Percentiles rank a stretch among this genome's conserved stretches.
phyloP scores from a whole-genome alignment of 2,888 invertebrate genomes.

The Sthenelais limicola region DNA sequence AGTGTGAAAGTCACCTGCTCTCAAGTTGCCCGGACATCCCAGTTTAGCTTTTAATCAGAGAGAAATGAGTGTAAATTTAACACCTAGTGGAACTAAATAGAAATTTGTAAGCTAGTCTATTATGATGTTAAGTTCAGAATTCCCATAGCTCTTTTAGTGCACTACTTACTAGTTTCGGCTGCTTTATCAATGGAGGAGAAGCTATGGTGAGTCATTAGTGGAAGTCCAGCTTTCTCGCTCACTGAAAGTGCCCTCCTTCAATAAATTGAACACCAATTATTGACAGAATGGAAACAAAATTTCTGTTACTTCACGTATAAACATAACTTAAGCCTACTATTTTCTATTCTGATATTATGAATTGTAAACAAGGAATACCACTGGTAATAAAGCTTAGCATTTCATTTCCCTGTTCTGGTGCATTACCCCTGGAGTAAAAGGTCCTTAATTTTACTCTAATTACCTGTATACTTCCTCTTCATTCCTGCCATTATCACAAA shows the following conservation, averaged over 20 bases:
- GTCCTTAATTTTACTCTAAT: no score
- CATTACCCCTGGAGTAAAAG: no score
- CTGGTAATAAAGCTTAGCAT: no score
- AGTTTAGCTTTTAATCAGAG: background rate
- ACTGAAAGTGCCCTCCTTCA: constrained; percentile 61
- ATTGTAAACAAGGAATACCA: no score
- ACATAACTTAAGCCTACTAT: no score
- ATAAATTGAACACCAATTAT: no score
- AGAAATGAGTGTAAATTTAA: background rate
- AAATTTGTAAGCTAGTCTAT: no score
- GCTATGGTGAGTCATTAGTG: constrained; percentile 64
- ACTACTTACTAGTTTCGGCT: background rate
- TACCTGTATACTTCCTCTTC: constrained; percentile 64
- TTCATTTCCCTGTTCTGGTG: no score
- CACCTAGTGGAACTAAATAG: background rate
- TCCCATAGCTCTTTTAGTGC: background rate
- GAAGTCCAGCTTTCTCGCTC: constrained; percentile 54
- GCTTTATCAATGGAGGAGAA: constrained; percentile 55
- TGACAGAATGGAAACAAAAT: no score
- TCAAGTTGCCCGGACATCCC: constrained; percentile 58
- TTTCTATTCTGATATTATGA: no score
- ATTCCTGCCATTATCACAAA: constrained; percentile 57
- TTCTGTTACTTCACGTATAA: no score
- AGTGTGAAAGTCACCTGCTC: constrained; percentile 63
- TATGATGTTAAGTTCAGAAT: no score